phyloP scores from a whole-genome alignment of 1,140 invertebrate species.

The Philotrypesis tridentata region DNA sequence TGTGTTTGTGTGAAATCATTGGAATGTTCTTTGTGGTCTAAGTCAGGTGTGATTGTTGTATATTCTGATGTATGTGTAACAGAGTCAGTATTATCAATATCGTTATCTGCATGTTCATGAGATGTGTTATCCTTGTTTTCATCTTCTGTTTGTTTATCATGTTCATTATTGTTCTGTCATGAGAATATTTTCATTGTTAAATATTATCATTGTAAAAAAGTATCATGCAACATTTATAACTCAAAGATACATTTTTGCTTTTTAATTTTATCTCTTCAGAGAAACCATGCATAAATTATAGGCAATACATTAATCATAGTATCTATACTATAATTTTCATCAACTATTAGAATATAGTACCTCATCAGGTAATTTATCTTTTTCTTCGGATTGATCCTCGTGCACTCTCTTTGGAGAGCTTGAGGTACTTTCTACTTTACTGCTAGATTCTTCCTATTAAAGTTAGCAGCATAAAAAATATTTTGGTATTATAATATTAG shows the following conservation, averaged over 20 bases:
- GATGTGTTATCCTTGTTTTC: slow-evolving; percentile 17
- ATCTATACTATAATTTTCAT: neutral
- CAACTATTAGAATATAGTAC: slow-evolving; percentile 20
- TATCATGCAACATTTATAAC: neutral
- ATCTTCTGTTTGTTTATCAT: slow-evolving; percentile 23
- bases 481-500: neutral
- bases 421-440: slow-evolving; percentile 37
- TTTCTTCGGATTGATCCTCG: slow-evolving; percentile 14
- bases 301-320: neutral
- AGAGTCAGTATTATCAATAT: neutral
- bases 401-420: slow-evolving; percentile 12
- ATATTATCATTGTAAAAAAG: neutral
- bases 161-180: slow-evolving; percentile 26
- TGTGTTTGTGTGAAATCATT: slow-evolving; percentile 27
- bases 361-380: slow-evolving; percentile 16
- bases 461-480: neutral
- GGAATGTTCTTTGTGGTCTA: slow-evolving; percentile 15
- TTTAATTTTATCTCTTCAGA: neutral
- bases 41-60: neutral
- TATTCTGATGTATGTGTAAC: neutral
- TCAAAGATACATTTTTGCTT: neutral
- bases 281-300: slow-evolving; percentile 17
- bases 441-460: slow-evolving; percentile 38
- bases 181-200: slow-evolving; percentile 13
- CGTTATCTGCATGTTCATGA: neutral